phyloP scores from a whole-genome alignment of 2,888 invertebrate species.

The Ceratothoa steindachneri region DNA sequence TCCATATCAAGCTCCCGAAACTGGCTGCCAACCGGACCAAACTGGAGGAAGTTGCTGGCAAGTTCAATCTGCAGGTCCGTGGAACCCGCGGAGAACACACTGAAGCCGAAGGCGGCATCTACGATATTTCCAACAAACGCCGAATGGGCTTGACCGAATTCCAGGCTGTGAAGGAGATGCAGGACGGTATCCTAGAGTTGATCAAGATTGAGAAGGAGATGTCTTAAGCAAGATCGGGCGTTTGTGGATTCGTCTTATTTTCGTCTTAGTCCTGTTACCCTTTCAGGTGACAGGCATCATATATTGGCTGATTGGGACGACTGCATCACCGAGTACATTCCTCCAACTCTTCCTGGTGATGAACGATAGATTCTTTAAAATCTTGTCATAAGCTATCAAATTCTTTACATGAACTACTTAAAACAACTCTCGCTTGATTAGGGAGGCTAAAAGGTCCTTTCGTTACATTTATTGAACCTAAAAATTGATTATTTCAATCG shows the following conservation, averaged over 20 bases:
- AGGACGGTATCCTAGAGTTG: conserved; percentile 90
- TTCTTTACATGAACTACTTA: no score
- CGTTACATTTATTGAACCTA: no score
- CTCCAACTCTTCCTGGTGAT: no score
- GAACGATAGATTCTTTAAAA: no score
- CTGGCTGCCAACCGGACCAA: conserved; percentile 82
- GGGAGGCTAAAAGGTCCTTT: no score
- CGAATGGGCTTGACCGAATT: conserved; percentile 95
- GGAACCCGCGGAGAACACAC: conserved; percentile 94
- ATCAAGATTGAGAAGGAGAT: conserved; percentile 90
- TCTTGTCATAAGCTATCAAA: no score
- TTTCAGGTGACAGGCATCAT: not conserved
- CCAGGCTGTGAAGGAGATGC: conserved; percentile 94
- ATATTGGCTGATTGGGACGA: conserved; percentile 7
- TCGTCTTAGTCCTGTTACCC: not conserved
- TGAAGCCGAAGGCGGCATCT: conserved; percentile 90
- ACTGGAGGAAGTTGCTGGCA: conserved; percentile 82
- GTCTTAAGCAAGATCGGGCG: conserved; percentile 16
- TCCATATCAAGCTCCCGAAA: conserved; percentile 96
- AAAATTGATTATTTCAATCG: no score
- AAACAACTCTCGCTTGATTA: no score
- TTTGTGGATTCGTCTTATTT: not conserved
- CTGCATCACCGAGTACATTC: conserved; percentile 22
- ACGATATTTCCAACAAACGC: conserved; percentile 95
- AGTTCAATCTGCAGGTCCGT: conserved; percentile 84